Conservation (phyloP, 2,113 vertebrate species). For the Brachyistius frenatus region DNA sequence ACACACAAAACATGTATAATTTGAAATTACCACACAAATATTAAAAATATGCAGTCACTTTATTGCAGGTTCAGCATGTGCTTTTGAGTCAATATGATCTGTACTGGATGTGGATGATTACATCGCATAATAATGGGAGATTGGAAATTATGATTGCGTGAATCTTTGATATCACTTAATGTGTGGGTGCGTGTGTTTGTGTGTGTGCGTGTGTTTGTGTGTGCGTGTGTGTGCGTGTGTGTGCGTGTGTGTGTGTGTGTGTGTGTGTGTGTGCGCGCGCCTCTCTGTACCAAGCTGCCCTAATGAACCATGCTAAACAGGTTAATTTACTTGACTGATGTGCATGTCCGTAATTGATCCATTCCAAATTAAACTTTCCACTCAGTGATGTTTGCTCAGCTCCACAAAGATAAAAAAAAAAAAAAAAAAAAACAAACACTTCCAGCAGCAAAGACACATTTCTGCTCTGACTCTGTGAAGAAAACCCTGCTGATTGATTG, state of each 20-base stretch:
- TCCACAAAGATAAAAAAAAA: conserved; percentile 20
- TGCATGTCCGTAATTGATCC: conserved; percentile 26
- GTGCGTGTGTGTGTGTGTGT: too few relatives aligned
- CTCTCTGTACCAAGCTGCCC: conserved; percentile 4
- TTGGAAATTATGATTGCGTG: too few relatives aligned
- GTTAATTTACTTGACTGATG: conserved; percentile 41
- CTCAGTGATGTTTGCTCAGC: conserved; percentile 36
- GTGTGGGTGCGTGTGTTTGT: too few relatives aligned
- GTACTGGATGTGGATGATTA: neutral
- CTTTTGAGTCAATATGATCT: too few relatives aligned
- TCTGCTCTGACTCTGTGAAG: conserved; percentile 1
- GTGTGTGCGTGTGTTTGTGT: too few relatives aligned
- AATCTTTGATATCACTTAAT: too few relatives aligned
- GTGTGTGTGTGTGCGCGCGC: neutral
- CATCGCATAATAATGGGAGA: neutral
- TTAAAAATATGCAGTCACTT: too few relatives aligned
- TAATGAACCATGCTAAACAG: conserved; percentile 35
- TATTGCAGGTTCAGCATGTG: too few relatives aligned
- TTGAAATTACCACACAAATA: too few relatives aligned
- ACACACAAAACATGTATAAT: neutral
- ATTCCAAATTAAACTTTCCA: conserved; percentile 42
- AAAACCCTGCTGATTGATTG: conserved; percentile 52
- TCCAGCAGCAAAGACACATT: conserved; percentile 20
- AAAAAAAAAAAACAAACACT: conserved; percentile 11
- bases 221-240: too few relatives aligned